Base-by-base conservation (phyloP, 2,797 vertebrate genomes). In the Sphaeramia orbicularis region DNA sequence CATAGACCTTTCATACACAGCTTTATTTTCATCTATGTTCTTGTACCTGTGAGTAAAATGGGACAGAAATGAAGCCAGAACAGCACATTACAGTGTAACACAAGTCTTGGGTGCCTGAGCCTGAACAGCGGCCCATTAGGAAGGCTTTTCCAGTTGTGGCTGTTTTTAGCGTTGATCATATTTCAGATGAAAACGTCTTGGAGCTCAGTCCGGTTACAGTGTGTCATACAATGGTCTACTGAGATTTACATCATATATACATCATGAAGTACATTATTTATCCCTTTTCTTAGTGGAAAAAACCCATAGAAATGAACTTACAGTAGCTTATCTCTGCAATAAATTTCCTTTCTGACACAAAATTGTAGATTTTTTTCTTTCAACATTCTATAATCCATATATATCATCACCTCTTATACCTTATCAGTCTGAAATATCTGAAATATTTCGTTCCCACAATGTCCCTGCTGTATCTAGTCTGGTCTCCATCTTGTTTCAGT, bases 1-100 rank as follows among this genome's bases (percentile, higher is more conserved):
- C 55, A 18, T 12, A 53, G 44, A 56, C 3, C 14, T 48, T 63
- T 61, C 24, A 60, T n/a, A 21, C 14, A 6, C 30, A 11, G 21
- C 13, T 45, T 35, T 7, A 47, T 67, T 63, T 60, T 40, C 18
- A 49, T 10, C 59, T 36, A 38, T 47, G 3, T 18, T 32, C 57
- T 40, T 21, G 53, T 35, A 42, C 6, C 0, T 19, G 41, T 4
- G 36, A 32, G 8, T 24, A n/a, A 24, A 49, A 49, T 16, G 0
- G 13, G 16, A 60, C 7, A 4, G 7, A 77, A 52, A 30, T 32
- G 13, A 53, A 10, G 6, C 18, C 19, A 56, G 42, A 56, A 13
- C 40, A 30, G 21, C 47, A 40, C 2, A 53, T 58, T 50, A 15
- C 52, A 38, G 13, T 45, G 51, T 54, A 19, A 54, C 32, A 36